Evolutionary conservation across 1,140 invertebrate genomes (phyloP).

Genomic region (Atta texana): DNA sequence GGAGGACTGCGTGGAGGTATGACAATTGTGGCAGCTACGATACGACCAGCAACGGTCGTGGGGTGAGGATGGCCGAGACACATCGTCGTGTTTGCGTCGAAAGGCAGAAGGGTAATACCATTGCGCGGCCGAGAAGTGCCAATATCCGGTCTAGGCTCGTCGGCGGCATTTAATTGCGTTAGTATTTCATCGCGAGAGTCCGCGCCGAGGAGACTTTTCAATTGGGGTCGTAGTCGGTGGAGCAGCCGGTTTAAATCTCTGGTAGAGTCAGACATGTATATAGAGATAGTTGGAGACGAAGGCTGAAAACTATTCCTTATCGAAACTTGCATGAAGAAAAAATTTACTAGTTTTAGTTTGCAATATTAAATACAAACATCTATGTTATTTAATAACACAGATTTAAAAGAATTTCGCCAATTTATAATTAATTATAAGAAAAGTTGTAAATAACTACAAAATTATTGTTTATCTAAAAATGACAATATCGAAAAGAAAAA

Average conservation of each 20-base stretch:
- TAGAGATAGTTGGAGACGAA: background rate
- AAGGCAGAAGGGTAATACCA: slow-evolving; percentile 80
- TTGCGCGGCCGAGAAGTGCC: slow-evolving; percentile 82
- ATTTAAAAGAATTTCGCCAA: background rate
- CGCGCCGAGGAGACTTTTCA: slow-evolving; percentile 66
- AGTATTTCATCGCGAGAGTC: slow-evolving; percentile 81
- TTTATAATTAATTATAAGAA: background rate
- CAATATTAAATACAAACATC: background rate
- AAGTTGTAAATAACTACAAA: background rate
- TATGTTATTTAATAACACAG: background rate
- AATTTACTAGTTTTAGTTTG: background rate
- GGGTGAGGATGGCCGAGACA: slow-evolving; percentile 54
- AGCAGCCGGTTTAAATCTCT: background rate
- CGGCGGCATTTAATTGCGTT: slow-evolving; percentile 83
- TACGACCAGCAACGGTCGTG: slow-evolving; percentile 37
- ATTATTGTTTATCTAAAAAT: background rate
- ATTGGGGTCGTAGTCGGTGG: slow-evolving; percentile 18
- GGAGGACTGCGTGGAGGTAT: background rate
- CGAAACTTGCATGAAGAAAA: background rate
- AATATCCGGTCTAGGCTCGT: slow-evolving; percentile 82
- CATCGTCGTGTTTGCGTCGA: slow-evolving; percentile 66
- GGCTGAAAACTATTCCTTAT: background rate
- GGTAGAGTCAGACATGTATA: background rate
- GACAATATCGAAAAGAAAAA: background rate
- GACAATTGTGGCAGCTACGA: slow-evolving; percentile 32